Evolutionary conservation across 2,888 invertebrate species (phyloP), one percentile per base, ranked within the genome.

Genomic region (Lottia scabra): DNA sequence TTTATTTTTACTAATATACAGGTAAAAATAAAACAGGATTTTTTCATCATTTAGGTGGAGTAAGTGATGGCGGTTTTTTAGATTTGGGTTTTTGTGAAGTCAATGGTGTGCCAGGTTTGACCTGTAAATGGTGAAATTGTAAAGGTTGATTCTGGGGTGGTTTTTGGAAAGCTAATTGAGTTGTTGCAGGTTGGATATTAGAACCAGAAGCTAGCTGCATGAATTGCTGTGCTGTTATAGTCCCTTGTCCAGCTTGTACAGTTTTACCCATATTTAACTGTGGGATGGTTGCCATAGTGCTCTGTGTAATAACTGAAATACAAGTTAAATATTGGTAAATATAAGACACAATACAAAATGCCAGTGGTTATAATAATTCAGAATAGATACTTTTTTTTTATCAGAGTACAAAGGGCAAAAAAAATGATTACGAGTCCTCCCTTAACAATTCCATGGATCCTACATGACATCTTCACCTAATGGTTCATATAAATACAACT

Each of bases 91-190:
- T 56, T 56, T 56, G 56, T 13, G 56, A 23, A 23, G 56, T 19
- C 23, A 56, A 62, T 79, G 81, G 65, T 78, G 80, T 56, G 10
- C 23, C 23, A 23, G 56, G 77, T 44, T 79, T 82, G 15, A 80
- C 71, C 65, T 83, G 82, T 46, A 81, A 78, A 48, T 80, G 82
- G 48, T 83, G 83, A 26, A 81, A 79, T 74, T 83, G 84, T 38
- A 80, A 70, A 19, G 79, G 81, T 66, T 80, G 73, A 56, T 10
- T 72, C 64, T 27, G 68, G 62, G 30, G 72, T 23, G 71, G 76
- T 68, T 84, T 84, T 76, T 82, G 81, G 68, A 83, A 81, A 13
- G 83, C 74, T 73, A 81, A 78, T 45, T 78, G 78, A 12, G 75
- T 74, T 70, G 77, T 75, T 23, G 74, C 48, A 56, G 72, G 56